Evolutionary conservation across 1,140 invertebrate species (phyloP), one percentile per base, ranked within the genome.

Genomic region (Tetramorium parvispinum): DNA sequence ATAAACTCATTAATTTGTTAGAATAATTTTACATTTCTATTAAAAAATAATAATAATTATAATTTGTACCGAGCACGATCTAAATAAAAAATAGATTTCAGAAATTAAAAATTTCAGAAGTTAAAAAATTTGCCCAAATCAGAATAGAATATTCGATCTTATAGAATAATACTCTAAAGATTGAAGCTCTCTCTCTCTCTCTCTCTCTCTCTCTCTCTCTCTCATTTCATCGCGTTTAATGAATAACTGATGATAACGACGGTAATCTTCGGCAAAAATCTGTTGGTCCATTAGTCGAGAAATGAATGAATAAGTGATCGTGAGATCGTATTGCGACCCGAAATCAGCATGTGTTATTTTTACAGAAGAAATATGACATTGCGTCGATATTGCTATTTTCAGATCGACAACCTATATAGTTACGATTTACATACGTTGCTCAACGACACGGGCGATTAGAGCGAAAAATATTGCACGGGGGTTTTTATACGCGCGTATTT

Each of bases 191-290:
- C 49, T 32, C 32, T 32, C 32, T 32, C 32, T 32, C 32, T 32
- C 32, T 32, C 32, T 32, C 32, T 32, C 32, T 32, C 32, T 32
- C 32, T n/a, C n/a, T n/a, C 10, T 37, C 61, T 57, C 49, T 32
- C 32, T 32, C 32, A 32, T 32, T 32, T 32, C 3, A 32, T 32
- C 37, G 49, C 37, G 21, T 24, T 1, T 70, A 21, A 55, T 66
- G 37, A 71, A 82, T 71, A 71, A 2, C 73, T 59, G 18, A 82
- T 21, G 65, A 46, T 11, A 46, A 18, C 37, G 51, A 27, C 2
- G 65, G 37, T 57, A 82, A 82, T 82, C 78, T 71, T n/a, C 5
- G 79, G 11, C 51, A 59, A 71, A 82, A 71, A 82, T 73, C 66
- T 18, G 37, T 70, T 24, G 13, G 21, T 46, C 21, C 61, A 51